Evolutionary conservation across 1,140 invertebrate species (phyloP).

Genomic region (Odontomachus brunneus): DNA sequence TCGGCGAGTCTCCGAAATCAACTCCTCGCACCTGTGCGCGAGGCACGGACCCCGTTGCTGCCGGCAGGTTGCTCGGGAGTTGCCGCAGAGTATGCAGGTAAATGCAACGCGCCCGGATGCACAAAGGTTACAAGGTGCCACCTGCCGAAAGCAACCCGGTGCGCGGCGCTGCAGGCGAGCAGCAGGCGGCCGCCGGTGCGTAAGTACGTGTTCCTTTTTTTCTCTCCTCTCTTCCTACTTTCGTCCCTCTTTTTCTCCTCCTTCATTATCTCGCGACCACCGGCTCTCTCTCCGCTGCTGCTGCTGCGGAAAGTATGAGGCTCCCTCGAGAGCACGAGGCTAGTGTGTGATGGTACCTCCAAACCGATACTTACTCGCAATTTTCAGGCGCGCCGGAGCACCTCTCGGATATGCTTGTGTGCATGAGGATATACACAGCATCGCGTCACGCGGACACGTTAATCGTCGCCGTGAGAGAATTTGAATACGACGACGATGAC

Average conservation of each 20-base stretch:
- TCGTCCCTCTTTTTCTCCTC: slow-evolving; percentile 56
- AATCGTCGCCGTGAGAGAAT: neutral
- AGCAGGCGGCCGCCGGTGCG: slow-evolving; percentile 70
- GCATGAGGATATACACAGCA: neutral
- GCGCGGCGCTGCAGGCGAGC: slow-evolving; percentile 60
- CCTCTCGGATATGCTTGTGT: neutral
- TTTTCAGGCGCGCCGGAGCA: slow-evolving; percentile 8
- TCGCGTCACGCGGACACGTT: neutral
- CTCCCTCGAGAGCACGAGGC: neutral
- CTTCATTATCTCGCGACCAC: slow-evolving; percentile 56
- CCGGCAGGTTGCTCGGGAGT: slow-evolving; percentile 38
- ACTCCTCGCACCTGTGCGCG: slow-evolving; percentile 63
- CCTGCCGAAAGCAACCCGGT: slow-evolving; percentile 70
- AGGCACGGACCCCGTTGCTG: slow-evolving; percentile 35
- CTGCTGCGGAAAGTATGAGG: neutral
- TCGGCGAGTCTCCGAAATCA: slow-evolving; percentile 50
- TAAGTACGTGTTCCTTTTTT: slow-evolving; percentile 64
- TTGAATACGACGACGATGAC: neutral
- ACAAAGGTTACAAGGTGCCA: slow-evolving; percentile 73
- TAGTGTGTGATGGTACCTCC: neutral
- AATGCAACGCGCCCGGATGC: slow-evolving; percentile 68
- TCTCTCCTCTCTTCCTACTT: slow-evolving; percentile 44
- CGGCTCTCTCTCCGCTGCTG: slow-evolving; percentile 9
- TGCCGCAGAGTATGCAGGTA: slow-evolving; percentile 60
- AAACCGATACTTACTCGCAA: slow-evolving; percentile 52